These are phyloP conservation scores for Alca torda DNA, from an alignment of 2,797 vertebrate genomes.

Conservation along the genomic window DNA sequence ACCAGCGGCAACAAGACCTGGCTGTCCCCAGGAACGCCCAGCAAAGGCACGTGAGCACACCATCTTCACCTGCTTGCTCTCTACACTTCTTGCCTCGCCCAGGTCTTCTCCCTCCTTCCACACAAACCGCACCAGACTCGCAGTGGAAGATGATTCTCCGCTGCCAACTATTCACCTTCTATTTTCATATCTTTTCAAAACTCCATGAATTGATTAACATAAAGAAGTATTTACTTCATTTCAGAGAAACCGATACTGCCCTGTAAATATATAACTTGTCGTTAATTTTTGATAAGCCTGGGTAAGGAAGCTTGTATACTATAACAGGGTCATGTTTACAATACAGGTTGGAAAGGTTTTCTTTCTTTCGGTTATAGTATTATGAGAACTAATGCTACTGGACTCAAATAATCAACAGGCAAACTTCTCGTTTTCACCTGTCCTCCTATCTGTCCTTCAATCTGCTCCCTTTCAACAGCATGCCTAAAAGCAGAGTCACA, in stretches of 20 bases:
- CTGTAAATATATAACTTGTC: not conserved
- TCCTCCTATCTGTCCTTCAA: not conserved
- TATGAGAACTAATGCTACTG: not conserved
- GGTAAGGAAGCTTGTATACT: not conserved
- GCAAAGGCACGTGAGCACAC: not conserved
- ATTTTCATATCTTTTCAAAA: not conserved
- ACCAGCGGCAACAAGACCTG: not conserved
- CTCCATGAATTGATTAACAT: not conserved
- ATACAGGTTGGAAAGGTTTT: not conserved
- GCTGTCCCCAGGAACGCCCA: not conserved
- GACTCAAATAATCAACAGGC: not conserved
- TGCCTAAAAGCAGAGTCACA: not conserved
- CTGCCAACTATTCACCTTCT: not conserved
- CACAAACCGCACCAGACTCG: accelerated
- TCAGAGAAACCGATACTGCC: not conserved
- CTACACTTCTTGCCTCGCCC: not conserved
- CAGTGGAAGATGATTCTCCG: not conserved
- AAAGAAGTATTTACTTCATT: slow-evolving; percentile 1
- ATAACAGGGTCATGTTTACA: not conserved
- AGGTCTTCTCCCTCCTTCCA: not conserved
- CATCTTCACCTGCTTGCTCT: not conserved
- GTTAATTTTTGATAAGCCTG: not conserved
- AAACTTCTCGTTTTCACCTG: not conserved
- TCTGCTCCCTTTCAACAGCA: not conserved
- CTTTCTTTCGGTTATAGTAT: not conserved